A percentile compares a stretch with the other conserved stretches of the same genome.
Evolutionary conservation across 2,113 vertebrate genomes (phyloP).

Genomic region (Muntiacus reevesi): DNA sequence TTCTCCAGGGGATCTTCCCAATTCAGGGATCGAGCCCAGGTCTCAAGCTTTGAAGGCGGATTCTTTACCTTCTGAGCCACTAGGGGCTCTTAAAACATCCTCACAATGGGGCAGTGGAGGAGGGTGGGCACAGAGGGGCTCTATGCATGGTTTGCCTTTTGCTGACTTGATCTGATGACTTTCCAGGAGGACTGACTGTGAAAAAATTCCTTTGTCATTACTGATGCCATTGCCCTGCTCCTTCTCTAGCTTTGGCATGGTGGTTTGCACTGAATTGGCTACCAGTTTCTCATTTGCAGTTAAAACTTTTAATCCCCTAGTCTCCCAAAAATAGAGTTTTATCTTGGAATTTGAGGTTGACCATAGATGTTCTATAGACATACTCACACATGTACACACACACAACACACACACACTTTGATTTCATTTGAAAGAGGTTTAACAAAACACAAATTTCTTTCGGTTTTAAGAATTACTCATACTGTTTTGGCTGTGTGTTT

Average conservation of each 20-base stretch:
- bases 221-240: not conserved
- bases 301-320: not conserved
- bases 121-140: not conserved
- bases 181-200: not conserved
- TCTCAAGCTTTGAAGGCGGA: not conserved
- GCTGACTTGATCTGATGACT: not conserved
- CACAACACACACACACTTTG: not conserved
- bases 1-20: not conserved
- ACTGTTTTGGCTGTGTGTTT: not conserved
- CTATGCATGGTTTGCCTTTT: not conserved
- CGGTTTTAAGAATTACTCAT: not conserved
- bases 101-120: accelerated
- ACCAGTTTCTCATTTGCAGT: not conserved
- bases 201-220: not conserved
- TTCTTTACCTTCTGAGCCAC: not conserved
- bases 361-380: not conserved
- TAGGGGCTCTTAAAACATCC: not conserved
- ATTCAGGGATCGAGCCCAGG: not conserved
- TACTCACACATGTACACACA: accelerated
- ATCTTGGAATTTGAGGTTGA: not conserved
- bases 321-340: not conserved
- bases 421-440: not conserved
- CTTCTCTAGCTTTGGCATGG: not conserved
- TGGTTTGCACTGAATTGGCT: not conserved
- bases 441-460: not conserved